phyloP scores from a whole-genome alignment of 2,888 invertebrate species.

The Anthophora plumipes region DNA sequence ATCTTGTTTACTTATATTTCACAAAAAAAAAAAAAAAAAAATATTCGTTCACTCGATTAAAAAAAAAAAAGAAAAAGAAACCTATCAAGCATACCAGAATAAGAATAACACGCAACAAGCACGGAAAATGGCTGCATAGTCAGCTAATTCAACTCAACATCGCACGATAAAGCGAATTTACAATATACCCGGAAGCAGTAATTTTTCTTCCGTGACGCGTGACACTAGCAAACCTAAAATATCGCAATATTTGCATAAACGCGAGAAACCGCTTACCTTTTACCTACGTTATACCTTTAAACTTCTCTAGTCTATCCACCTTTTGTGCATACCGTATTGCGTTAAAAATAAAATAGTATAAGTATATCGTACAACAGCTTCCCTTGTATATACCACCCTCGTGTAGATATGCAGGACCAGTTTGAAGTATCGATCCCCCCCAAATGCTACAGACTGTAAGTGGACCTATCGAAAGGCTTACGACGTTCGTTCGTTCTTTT shows the following conservation, averaged over 20 bases:
- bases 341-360: not conserved
- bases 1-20: too few species aligned
- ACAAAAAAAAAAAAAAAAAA: too few species aligned
- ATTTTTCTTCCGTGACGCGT: not conserved
- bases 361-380: not conserved
- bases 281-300: not conserved
- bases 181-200: not conserved
- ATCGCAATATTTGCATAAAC: not conserved
- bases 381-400: not conserved
- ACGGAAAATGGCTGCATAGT: too few species aligned
- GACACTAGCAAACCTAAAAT: not conserved
- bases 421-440: conserved; percentile 25
- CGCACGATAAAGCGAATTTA: too few species aligned
- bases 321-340: not conserved
- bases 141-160: too few species aligned
- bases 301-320: not conserved
- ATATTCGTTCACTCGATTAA: too few species aligned
- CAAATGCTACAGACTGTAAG: not conserved
- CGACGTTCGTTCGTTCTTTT: conserved; percentile 14
- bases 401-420: conserved; percentile 1
- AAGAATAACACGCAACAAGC: too few species aligned
- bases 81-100: too few species aligned
- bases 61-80: too few species aligned
- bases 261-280: not conserved
- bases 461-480: conserved; percentile 30